Conservation (phyloP, 2,888 invertebrate species). For the Lithophane leautieri region DNA sequence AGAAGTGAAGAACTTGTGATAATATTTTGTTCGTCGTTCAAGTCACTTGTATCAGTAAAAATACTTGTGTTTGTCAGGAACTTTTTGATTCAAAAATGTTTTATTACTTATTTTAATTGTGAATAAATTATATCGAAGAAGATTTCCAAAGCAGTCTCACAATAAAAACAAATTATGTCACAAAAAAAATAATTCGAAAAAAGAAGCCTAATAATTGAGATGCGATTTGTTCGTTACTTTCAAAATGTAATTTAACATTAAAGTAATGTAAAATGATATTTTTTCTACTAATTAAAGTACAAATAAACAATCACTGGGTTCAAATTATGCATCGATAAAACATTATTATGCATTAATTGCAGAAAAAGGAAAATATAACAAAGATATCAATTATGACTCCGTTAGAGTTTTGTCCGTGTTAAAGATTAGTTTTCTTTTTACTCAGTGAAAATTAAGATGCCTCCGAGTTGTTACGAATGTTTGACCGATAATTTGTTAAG, state of each 20-base stretch:
- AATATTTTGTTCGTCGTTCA: conserved; percentile 47
- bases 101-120: conserved; percentile 56
- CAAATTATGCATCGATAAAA: conserved; percentile 62
- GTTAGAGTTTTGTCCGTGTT: conserved; percentile 39
- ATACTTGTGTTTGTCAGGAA: conserved; percentile 69
- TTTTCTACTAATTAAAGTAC: conserved; percentile 27
- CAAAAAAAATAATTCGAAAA: conserved; percentile 19
- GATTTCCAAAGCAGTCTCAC: conserved; percentile 58
- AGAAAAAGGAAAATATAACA: conserved; percentile 41
- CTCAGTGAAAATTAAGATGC: conserved; percentile 29
- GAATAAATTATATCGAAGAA: conserved; percentile 58
- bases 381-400: conserved; percentile 45
- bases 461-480: conserved; percentile 64
- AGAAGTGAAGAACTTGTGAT: conserved; percentile 65
- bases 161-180: conserved; percentile 30
- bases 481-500: conserved; percentile 60
- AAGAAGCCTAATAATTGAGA: conserved; percentile 10
- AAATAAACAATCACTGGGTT: conserved; percentile 51
- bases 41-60: conserved; percentile 57
- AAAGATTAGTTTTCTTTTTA: conserved; percentile 60
- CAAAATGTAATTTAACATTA: conserved; percentile 4
- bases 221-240: conserved; percentile 25
- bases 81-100: conserved; percentile 65
- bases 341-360: conserved; percentile 64
- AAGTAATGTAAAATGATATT: conserved; percentile 2